Conservation (phyloP, 2,888 invertebrate species). For the Smittia sp. region DNA sequence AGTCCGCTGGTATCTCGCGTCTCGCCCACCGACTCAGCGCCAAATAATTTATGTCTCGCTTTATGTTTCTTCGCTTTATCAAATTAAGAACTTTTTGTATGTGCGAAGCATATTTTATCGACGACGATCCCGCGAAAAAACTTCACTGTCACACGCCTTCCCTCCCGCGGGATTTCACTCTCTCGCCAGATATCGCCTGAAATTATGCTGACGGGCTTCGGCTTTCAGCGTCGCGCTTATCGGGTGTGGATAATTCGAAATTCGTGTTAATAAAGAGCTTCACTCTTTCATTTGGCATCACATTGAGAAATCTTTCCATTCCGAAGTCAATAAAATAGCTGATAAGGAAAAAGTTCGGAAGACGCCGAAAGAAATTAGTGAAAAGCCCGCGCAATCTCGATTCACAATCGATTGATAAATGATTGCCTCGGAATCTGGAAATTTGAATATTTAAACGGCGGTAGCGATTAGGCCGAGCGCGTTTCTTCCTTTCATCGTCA, state of each 20-base stretch:
- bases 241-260: conserved; percentile 41
- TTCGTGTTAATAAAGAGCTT: conserved; percentile 38
- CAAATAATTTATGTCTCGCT: conserved; percentile 30
- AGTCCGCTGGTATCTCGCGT: not conserved
- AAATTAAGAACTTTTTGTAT: conserved; percentile 29
- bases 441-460: conserved; percentile 11
- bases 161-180: not conserved
- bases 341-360: not conserved
- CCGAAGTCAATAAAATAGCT: not conserved
- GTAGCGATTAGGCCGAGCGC: conserved; percentile 5
- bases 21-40: conserved; percentile 22
- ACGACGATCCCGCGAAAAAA: not conserved
- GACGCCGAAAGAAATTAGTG: not conserved
- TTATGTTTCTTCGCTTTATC: conserved; percentile 19
- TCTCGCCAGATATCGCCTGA: not conserved
- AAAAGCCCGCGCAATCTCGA: conserved; percentile 2
- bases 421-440: conserved; percentile 2
- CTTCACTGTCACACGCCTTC: conserved; percentile 36
- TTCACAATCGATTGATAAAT: conserved; percentile 35
- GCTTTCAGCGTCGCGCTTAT: not conserved
- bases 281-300: conserved; percentile 32
- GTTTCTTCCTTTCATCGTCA: not conserved
- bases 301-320: conserved; percentile 6
- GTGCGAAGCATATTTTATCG: conserved; percentile 6
- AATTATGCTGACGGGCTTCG: not conserved